These are phyloP conservation scores for Drosophila planitibia DNA, from an alignment of 2,888 invertebrate genomes.

Conservation along the genomic window DNA sequence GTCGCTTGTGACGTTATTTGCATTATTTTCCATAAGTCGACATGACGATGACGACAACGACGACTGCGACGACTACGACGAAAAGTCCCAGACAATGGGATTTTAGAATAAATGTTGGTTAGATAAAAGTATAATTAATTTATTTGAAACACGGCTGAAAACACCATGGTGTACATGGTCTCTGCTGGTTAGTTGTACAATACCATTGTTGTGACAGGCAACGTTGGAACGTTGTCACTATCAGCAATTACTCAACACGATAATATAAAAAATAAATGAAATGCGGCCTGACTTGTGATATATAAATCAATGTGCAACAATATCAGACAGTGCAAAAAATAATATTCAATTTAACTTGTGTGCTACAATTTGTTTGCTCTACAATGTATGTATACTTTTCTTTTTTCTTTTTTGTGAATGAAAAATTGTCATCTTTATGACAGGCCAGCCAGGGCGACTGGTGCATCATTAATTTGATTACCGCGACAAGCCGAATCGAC, in stretches of 20 bases:
- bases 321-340: conserved; percentile 11
- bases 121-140: conserved; percentile 72
- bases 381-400: background rate
- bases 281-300: conserved; percentile 22
- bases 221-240: conserved; percentile 55
- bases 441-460: conserved; percentile 24
- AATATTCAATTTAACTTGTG: conserved; percentile 58
- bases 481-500: conserved; percentile 24
- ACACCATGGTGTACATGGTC: background rate
- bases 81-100: conserved; percentile 52
- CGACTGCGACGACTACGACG: conserved; percentile 12
- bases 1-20: conserved; percentile 66
- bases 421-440: conserved; percentile 59
- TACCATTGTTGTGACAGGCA: conserved; percentile 43
- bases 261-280: conserved; percentile 20
- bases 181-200: conserved; percentile 9
- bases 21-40: conserved; percentile 65
- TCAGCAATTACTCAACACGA: conserved; percentile 46
- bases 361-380: conserved; percentile 14
- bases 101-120: conserved; percentile 49
- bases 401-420: background rate
- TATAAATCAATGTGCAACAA: conserved; percentile 52
- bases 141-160: conserved; percentile 46
- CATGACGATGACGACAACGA: conserved; percentile 19
- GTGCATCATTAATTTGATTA: conserved; percentile 69